These are phyloP conservation scores for Merops nubicus DNA, from an alignment of 2,113 vertebrate genomes.

Conservation along the genomic window DNA sequence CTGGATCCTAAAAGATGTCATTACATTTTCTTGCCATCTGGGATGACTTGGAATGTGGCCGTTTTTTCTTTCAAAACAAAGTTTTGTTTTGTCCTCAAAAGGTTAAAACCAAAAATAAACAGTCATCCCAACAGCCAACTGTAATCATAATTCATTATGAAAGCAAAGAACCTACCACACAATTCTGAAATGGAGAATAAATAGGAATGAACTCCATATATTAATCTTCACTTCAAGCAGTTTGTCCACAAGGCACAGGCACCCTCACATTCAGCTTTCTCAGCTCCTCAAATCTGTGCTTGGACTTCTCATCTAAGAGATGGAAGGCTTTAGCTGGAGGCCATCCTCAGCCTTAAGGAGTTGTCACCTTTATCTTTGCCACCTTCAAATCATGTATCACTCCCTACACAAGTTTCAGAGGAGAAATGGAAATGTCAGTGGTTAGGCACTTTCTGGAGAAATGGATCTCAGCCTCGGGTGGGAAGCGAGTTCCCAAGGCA, in stretches of 20 bases:
- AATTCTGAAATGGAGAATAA: background rate
- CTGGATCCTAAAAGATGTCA: background rate
- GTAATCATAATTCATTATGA: background rate
- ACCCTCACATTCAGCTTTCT: background rate
- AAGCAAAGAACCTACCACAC: background rate
- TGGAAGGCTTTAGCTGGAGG: background rate
- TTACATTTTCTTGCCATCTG: background rate
- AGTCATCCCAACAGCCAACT: background rate
- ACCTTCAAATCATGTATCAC: background rate
- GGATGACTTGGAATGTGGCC: background rate
- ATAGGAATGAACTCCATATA: background rate
- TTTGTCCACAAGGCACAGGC: background rate
- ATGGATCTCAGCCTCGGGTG: constrained; percentile 7
- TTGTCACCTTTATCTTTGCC: background rate
- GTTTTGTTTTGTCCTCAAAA: background rate
- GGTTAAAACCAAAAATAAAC: background rate
- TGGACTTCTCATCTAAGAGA: background rate
- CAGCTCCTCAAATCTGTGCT: background rate
- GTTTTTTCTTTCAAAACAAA: background rate
- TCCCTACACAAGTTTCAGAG: background rate
- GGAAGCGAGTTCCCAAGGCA: background rate
- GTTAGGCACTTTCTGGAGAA: background rate
- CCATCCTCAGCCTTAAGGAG: background rate
- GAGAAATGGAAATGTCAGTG: background rate
- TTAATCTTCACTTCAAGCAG: background rate